phyloP scores from a whole-genome alignment of 2,797 vertebrate genomes.

The Leptatherina wallacei region DNA sequence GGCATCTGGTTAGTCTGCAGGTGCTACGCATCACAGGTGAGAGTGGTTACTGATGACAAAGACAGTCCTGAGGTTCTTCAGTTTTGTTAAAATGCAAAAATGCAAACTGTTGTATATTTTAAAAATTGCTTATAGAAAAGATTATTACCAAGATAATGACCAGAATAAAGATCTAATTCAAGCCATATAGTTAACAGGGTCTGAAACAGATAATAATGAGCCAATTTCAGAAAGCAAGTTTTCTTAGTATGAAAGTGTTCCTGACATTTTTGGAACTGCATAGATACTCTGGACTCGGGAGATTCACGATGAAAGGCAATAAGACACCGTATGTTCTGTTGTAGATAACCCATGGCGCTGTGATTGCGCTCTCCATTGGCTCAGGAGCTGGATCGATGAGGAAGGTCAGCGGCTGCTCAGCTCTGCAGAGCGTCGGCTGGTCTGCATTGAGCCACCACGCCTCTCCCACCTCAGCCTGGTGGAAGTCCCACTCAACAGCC shows the following conservation, averaged over 20 bases:
- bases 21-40: conserved; percentile 91
- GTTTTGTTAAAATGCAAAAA: not conserved
- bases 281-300: too few relatives aligned
- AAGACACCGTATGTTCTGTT: conserved; percentile 1
- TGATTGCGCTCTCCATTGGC: conserved; percentile 92
- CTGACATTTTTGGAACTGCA: not conserved
- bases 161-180: not conserved
- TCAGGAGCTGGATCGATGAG: conserved; percentile 89
- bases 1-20: conserved; percentile 90
- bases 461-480: conserved; percentile 88
- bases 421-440: conserved; percentile 86
- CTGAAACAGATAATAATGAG: not conserved
- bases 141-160: not conserved
- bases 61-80: not conserved
- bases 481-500: conserved; percentile 88
- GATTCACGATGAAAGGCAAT: not conserved
- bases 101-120: not conserved
- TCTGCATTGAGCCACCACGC: conserved; percentile 88
- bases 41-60: conserved; percentile 9
- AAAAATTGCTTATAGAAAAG: not conserved
- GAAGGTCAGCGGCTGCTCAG: conserved; percentile 89
- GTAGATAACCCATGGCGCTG: conserved; percentile 93
- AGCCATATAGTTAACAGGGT: too few relatives aligned
- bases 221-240: not conserved
- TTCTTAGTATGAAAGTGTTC: not conserved